Conservation (phyloP, 2,113 vertebrate genomes). For the Pipa parva region DNA sequence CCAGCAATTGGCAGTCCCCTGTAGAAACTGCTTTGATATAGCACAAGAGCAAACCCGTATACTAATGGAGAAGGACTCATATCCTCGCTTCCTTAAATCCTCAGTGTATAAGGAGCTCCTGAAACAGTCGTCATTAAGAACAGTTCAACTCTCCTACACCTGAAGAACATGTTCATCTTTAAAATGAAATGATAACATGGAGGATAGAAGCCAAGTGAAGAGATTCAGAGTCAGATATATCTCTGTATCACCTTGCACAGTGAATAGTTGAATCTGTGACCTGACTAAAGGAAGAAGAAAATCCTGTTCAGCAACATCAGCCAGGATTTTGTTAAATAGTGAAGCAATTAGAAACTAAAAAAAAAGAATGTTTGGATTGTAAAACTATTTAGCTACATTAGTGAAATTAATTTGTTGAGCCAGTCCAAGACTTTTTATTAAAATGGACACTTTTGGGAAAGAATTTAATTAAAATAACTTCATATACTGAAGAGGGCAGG, state of each 20-base stretch:
- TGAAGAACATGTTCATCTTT: conserved; percentile 43
- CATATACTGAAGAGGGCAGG: too few relatives aligned
- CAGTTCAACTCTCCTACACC: conserved; percentile 54
- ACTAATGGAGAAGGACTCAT: conserved; percentile 78
- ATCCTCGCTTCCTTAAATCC: conserved; percentile 67
- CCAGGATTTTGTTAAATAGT: too few relatives aligned
- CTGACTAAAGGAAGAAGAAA: background rate
- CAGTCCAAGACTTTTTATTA: too few relatives aligned
- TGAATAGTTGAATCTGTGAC: background rate
- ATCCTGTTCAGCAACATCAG: too few relatives aligned
- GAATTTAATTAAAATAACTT: too few relatives aligned
- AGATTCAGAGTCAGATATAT: background rate
- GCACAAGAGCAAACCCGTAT: conserved; percentile 67
- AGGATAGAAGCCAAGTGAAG: background rate
- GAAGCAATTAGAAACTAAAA: too few relatives aligned
- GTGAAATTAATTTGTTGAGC: too few relatives aligned
- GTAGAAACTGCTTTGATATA: conserved; percentile 56
- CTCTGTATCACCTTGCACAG: background rate
- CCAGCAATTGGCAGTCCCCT: conserved; percentile 54
- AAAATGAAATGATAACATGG: conserved; percentile 26
- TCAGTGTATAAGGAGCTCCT: conserved; percentile 65
- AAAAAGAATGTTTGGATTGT: too few relatives aligned
- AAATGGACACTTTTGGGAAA: too few relatives aligned
- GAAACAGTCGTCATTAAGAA: conserved; percentile 46
- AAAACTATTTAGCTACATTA: too few relatives aligned